phyloP scores from a whole-genome alignment of 1,140 invertebrate species.

The Sycophila sp. region DNA sequence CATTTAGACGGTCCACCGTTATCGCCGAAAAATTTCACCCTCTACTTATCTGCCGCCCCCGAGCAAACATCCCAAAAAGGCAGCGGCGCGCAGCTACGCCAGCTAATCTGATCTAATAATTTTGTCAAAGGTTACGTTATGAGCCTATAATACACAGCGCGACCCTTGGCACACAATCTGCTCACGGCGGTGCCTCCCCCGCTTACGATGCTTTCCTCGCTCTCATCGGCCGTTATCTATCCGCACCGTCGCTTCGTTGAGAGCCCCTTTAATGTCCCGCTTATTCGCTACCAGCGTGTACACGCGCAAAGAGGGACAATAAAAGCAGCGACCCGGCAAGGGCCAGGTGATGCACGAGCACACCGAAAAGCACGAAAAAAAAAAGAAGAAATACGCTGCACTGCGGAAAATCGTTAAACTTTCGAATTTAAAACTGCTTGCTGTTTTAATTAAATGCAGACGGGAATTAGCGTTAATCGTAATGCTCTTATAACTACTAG shows the following conservation, averaged over 20 bases:
- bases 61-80: too few species aligned
- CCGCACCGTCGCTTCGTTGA: constrained; percentile 30
- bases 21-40: too few species aligned
- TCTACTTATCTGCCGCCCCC: too few species aligned
- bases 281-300: constrained; percentile 15
- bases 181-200: background rate
- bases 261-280: constrained; percentile 19
- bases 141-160: background rate
- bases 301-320: background rate
- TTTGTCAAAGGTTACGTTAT: constrained; percentile 15
- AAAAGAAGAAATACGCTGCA: too few species aligned
- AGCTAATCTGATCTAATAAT: constrained; percentile 21
- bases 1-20: too few species aligned
- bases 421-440: too few species aligned
- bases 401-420: too few species aligned
- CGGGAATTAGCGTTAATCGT: too few species aligned
- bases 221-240: constrained; percentile 18
- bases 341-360: background rate
- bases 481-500: too few species aligned
- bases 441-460: too few species aligned
- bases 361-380: too few species aligned
- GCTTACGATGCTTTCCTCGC: background rate
- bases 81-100: too few species aligned
- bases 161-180: background rate
- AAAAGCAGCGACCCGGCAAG: background rate